Evolutionary conservation across 2,888 invertebrate genomes (phyloP), one percentile per base, ranked within the genome.

Genomic region (Actias luna): DNA sequence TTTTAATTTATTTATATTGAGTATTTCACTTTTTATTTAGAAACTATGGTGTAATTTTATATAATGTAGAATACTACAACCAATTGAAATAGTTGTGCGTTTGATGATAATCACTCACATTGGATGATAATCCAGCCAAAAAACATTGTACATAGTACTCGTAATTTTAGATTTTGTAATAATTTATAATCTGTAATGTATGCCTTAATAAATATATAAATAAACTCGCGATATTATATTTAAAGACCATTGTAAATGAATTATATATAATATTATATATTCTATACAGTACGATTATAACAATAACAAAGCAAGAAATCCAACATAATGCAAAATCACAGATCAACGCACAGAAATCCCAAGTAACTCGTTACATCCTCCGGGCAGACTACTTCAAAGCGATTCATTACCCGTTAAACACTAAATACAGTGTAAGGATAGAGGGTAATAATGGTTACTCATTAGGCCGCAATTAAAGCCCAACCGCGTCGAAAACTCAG

Each of bases 401-500:
- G 70, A 70, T 67, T 74, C 73, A 71, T 72, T 70, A 72, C 66
- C 64, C 69, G 64, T 67, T 68, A 69, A 76, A 74, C 62, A 69
- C 64, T 68, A 69, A 76, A 74, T 61, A 69, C 64, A 65, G 64
- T 67, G 65, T 67, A 67, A 71, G 69, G 66, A 71, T 68, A 67
- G 50, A 64, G 71, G 65, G 62, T 68, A 71, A 74, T 76, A 80
- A 79, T 78, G 73, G 73, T 72, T 76, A 71, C 70, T 75, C 77
- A 79, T 82, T 78, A 80, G 68, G 67, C 72, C 75, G 75, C 73
- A 77, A 79, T 81, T 78, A 78, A 75, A 76, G 71, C 70, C 71
- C 67, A 66, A 68, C 67, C 64, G 64, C 61, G 59, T 68, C 70
- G 76, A 75, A 78, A 80, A 74, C 69, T 72, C 69, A 75, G 73